phyloP scores from a whole-genome alignment of 2,888 invertebrate species.

The Tipula lateralis region DNA sequence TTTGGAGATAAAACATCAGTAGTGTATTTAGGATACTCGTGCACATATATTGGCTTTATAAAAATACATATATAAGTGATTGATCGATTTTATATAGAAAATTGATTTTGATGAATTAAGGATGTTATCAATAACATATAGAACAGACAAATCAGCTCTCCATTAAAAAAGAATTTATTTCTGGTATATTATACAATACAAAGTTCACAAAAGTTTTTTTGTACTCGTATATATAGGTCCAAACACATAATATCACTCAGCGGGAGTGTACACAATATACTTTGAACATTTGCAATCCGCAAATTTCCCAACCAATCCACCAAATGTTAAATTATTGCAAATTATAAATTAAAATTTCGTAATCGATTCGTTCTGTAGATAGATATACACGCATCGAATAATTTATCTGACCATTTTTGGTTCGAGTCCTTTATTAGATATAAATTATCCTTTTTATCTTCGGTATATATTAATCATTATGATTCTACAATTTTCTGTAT shows the following conservation, averaged over 20 bases:
- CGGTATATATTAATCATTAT: not conserved
- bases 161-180: slow-evolving; percentile 1
- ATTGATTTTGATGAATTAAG: slow-evolving; percentile 19
- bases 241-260: not conserved
- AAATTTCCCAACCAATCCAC: slow-evolving; percentile 7
- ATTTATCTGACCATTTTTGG: not conserved
- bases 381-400: not conserved
- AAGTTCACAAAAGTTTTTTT: not conserved
- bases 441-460: not conserved
- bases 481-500: not conserved
- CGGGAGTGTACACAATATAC: not conserved
- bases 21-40: not conserved
- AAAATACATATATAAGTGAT: not conserved
- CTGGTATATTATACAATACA: not conserved
- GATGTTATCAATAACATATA: not conserved
- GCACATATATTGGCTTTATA: not conserved
- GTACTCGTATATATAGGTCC: not conserved
- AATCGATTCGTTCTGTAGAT: not conserved
- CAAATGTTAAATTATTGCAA: not conserved
- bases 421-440: not conserved
- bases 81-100: not conserved
- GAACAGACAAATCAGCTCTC: not conserved
- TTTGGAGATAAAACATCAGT: not conserved
- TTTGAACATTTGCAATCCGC: slow-evolving; percentile 9
- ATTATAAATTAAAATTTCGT: not conserved